Evolutionary conservation across 2,113 vertebrate genomes (phyloP).

Genomic region (Urocynchramus pylzowi): DNA sequence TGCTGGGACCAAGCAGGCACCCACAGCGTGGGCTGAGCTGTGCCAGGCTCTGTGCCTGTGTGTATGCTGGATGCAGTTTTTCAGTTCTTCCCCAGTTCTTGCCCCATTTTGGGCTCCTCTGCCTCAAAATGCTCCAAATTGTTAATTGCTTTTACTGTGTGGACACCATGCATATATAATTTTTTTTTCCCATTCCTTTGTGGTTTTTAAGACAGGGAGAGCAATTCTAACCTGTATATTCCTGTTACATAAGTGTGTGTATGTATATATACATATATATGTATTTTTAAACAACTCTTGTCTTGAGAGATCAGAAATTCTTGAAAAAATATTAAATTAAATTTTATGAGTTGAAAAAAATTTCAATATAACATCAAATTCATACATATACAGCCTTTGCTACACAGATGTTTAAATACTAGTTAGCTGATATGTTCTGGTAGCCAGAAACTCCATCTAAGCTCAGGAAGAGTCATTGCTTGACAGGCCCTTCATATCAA

Average conservation of each 20-base stretch:
- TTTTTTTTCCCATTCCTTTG: background rate
- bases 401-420: background rate
- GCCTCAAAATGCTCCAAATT: background rate
- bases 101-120: background rate
- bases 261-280: background rate
- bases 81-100: background rate
- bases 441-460: background rate
- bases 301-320: background rate
- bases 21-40: fast-evolving
- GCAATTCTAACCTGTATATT: background rate
- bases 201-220: background rate
- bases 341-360: background rate
- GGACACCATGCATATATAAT: background rate
- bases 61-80: background rate
- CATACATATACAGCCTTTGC: background rate
- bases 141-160: background rate
- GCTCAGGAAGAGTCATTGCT: background rate
- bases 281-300: background rate
- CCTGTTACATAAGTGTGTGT: background rate
- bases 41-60: background rate
- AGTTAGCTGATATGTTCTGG: background rate
- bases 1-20: background rate
- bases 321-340: background rate
- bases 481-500: background rate
- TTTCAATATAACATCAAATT: background rate